These are phyloP conservation scores for Bruchidius siliquastri DNA, from an alignment of 2,888 invertebrate genomes.

Conservation along the genomic window DNA sequence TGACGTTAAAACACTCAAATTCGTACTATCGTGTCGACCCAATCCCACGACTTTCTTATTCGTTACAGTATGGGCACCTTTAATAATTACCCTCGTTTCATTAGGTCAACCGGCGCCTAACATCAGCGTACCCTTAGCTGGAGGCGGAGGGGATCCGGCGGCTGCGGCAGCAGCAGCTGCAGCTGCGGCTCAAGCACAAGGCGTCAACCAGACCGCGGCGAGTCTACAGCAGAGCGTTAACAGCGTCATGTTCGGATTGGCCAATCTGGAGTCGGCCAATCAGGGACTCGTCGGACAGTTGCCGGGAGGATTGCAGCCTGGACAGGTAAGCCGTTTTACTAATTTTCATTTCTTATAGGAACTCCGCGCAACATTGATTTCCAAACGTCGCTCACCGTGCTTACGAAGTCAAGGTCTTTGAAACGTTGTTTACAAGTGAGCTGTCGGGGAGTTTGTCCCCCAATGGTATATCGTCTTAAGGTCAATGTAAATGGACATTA, in stretches of 20 bases:
- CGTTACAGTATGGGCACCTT: too few relatives aligned
- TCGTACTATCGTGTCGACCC: too few relatives aligned
- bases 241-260: slow-evolving; percentile 45
- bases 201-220: slow-evolving; percentile 43
- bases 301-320: slow-evolving; percentile 61
- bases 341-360: too few relatives aligned
- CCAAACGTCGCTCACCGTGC: too few relatives aligned
- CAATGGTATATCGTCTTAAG: too few relatives aligned
- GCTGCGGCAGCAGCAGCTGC: slow-evolving; percentile 23
- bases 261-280: slow-evolving; percentile 33
- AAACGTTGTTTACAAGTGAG: too few relatives aligned
- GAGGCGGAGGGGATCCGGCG: slow-evolving; percentile 49
- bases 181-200: slow-evolving; percentile 24
- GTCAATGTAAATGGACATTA: too few relatives aligned
- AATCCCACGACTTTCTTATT: too few relatives aligned
- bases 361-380: too few relatives aligned
- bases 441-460: too few relatives aligned
- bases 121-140: slow-evolving; percentile 46
- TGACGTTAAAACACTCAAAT: too few relatives aligned
- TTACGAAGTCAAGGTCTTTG: too few relatives aligned
- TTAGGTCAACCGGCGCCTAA: slow-evolving; percentile 45
- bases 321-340: slow-evolving; percentile 34
- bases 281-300: slow-evolving; percentile 38
- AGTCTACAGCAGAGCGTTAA: slow-evolving; percentile 50
- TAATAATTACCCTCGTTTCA: neutral